Percentiles rank a stretch among this genome's conserved stretches.
Conservation (phyloP, 37 sponge, comb jelly and placozoan species). For the Lycopodina hypogea region DNA sequence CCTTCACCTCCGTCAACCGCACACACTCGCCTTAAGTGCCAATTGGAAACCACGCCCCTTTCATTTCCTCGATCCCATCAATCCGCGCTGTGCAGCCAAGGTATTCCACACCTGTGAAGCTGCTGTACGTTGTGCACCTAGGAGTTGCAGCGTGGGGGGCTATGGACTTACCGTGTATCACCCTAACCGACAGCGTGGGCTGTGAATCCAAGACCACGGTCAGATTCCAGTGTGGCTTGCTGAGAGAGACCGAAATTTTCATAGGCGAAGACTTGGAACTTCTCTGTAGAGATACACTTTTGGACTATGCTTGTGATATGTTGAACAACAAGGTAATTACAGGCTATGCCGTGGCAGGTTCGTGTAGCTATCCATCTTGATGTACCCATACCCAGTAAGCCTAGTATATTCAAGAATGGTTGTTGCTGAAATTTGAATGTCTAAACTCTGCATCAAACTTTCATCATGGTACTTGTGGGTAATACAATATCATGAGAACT, state of each 20-base stretch:
- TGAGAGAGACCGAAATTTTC: slow-evolving; percentile 67
- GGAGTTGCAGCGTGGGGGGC: too few species aligned
- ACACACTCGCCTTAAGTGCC: too few species aligned
- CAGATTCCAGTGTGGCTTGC: slow-evolving; percentile 79
- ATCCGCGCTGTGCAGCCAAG: too few species aligned
- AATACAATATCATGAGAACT: too few species aligned
- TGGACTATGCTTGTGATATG: slow-evolving; percentile 63
- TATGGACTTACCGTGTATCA: slow-evolving; percentile 9
- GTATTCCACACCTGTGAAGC: too few species aligned
- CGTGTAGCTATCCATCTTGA: neutral
- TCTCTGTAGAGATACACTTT: slow-evolving; percentile 36
- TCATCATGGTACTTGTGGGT: too few species aligned
- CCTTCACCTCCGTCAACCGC: too few species aligned
- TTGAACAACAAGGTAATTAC: slow-evolving; percentile 37
- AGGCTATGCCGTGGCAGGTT: neutral
- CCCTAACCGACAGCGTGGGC: slow-evolving; percentile 11
- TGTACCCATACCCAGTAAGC: too few species aligned
- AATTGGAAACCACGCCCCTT: too few species aligned
- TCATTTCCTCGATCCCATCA: too few species aligned
- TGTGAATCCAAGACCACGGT: slow-evolving; percentile 27
- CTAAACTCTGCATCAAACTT: neutral
- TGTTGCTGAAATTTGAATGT: neutral
- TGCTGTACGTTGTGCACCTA: too few species aligned
- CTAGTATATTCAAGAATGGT: neutral
- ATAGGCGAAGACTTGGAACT: slow-evolving; percentile 48